These are phyloP conservation scores for Chionomys nivalis DNA, from an alignment of 2,113 vertebrate species.

Conservation along the genomic window DNA sequence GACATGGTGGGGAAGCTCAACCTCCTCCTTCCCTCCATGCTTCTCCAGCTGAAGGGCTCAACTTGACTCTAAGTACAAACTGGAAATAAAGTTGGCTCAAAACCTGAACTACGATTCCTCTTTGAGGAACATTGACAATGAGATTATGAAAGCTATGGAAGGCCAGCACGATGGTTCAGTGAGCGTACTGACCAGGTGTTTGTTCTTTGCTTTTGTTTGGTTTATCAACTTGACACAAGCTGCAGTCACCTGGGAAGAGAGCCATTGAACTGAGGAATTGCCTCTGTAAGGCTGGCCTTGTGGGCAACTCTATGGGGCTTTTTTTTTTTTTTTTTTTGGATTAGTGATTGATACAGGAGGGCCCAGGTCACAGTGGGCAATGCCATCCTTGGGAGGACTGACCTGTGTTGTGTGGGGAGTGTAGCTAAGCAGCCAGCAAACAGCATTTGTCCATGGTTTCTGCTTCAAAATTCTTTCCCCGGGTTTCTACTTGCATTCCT, in stretches of 20 bases:
- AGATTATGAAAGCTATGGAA: not conserved
- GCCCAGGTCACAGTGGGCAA: not conserved
- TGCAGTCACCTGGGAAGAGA: not conserved
- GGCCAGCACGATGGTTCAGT: not conserved
- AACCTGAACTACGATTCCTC: not conserved
- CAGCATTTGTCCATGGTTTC: not conserved
- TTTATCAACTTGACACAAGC: not conserved
- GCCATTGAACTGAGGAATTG: not conserved
- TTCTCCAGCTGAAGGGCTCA: not conserved
- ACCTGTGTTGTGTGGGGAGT: not conserved
- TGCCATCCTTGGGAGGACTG: not conserved
- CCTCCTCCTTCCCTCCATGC: not conserved
- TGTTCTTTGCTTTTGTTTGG: not conserved
- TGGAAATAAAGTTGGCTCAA: constrained; percentile 15
- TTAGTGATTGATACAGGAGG: too few species aligned
- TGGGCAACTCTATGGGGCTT: not conserved
- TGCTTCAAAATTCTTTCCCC: not conserved
- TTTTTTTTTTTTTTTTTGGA: too few species aligned
- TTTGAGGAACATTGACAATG: constrained; percentile 13
- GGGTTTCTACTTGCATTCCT: not conserved
- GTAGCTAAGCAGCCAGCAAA: not conserved
- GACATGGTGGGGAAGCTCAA: not conserved
- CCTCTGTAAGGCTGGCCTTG: not conserved
- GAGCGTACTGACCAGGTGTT: not conserved
- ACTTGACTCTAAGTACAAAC: not conserved